Base-by-base conservation (phyloP, 2,888 invertebrate species). In the Eristalis tenax region DNA sequence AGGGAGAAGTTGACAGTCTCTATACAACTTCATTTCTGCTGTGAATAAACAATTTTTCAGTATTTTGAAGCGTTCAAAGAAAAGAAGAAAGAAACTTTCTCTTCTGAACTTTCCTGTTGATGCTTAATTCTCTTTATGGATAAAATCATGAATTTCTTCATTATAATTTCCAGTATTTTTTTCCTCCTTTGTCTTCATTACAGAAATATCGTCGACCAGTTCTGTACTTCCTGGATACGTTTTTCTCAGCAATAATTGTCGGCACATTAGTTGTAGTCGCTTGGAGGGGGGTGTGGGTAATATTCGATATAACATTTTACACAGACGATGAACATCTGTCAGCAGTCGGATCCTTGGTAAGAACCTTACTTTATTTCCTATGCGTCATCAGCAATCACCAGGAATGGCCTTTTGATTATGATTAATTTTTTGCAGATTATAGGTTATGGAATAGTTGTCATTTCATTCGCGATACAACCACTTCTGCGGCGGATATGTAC, bases 231-330 rank as follows among this genome's bases (percentile, higher is more conserved):
- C 93, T 97, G 92, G 98, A 98, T 94, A 97, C 97, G 91, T 93
- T 97, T 83, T 97, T 98, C 94, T 97, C 97, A 11, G 97, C 97
- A 88, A 94, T 96, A 32, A 95, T 98, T 79, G 96, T 97, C 89
- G 97, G 97, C 0, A 96, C 96, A 0, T 94, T 98, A 88, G 97
- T 97, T 68, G 97, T 98, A 2, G 96, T 97, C 92, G 97, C 97
- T 65, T 98, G 98, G 98, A 94, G 97, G 90, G 97, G 98, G 32
- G 94, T 96, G 32, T 98, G 97, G 97, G 96, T 96, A 6, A 93
- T 97, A 69, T 94, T 97, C 71, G 98, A 98, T 93, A 94, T 96
- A 89, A 96, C 95, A 91, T 94, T 98, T n/a, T 97, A 95, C 91
- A 97, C 97, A 6, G 95, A 95, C 0, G 94, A 96, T 90, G 93